Base-by-base conservation (phyloP, 2,888 invertebrate species). In the Acronicta leporina region DNA sequence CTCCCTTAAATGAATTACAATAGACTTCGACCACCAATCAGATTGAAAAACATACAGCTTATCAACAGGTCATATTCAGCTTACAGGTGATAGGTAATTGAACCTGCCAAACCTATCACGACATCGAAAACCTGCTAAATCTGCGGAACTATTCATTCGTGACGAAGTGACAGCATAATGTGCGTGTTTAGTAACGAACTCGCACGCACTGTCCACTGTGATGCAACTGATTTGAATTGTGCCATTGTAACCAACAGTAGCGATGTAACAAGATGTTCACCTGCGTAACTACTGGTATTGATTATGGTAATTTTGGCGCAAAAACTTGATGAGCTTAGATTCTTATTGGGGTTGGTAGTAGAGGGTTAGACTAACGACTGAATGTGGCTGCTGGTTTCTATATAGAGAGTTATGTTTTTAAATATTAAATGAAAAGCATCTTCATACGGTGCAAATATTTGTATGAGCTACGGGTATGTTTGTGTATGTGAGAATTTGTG, bases 221-320 rank as follows among this genome's bases (percentile, higher is more conserved):
- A 70, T 50, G 70, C 71, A 70, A 70, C 62, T 20, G 13, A 45
- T 41, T 63, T 41, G 50, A 64, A 70, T 44, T 60, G 61, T 69
- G 61, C 65, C 60, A 64, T 48, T 73, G 69, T 75, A 75, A 73
- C 65, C 58, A 73, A 66, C 72, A 45, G 52, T 49, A 25, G 48
- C 48, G 42, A 44, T 45, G 56, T 64, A 70, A 70, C 65, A 51
- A 64, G 69, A 58, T 55, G 55, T 43, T 57, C 63, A 55, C 50
- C 52, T 67, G 59, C 70, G 59, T 69, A 69, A 69, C 64, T 59
- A 58, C 59, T 42, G 27, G 63, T 57, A 55, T 56, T 68, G 50
- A 33, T 60, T 61, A 61, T 63, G 59, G 54, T 62, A 52, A 61
- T 71, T 30, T 55, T 51, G 20, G 10, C 4, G 33, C 62, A 75